Percentiles rank a stretch among this genome's conserved stretches.
Evolutionary conservation across 2,888 invertebrate genomes (phyloP).

Genomic region (Aphidius colemani): DNA sequence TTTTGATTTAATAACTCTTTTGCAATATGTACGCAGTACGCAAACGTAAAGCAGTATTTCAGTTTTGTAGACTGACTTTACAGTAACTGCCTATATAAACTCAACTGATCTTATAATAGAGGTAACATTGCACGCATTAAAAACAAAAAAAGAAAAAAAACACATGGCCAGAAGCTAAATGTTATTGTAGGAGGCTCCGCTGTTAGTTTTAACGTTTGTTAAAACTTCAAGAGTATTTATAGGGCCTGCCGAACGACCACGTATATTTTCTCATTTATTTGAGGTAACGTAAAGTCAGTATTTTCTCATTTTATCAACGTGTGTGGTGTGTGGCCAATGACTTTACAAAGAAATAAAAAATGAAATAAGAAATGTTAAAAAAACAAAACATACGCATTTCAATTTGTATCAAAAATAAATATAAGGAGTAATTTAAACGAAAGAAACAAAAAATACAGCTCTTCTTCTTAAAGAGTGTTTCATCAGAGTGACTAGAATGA

Average conservation of each 20-base stretch:
- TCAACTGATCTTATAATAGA: slow-evolving; percentile 30
- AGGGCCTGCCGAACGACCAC: slow-evolving; percentile 34
- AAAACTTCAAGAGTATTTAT: slow-evolving; percentile 52
- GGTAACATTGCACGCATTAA: neutral
- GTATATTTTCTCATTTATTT: slow-evolving; percentile 8
- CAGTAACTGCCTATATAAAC: slow-evolving; percentile 18
- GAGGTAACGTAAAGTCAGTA: slow-evolving; percentile 1
- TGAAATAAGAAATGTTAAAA: neutral
- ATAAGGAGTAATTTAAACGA: neutral
- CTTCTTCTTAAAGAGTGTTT: neutral
- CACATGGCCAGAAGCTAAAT: slow-evolving; percentile 60
- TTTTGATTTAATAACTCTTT: no score
- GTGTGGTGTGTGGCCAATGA: slow-evolving; percentile 9
- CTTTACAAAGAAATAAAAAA: neutral
- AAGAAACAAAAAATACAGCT: slow-evolving; percentile 7
- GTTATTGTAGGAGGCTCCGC: slow-evolving; percentile 53
- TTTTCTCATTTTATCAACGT: slow-evolving; percentile 8
- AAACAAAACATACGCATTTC: slow-evolving; percentile 9
- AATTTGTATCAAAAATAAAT: slow-evolving; percentile 7
- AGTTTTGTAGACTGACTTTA: slow-evolving; percentile 1
- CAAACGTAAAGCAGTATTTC: slow-evolving; percentile 1
- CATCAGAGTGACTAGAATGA: slow-evolving; percentile 4
- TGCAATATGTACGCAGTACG: neutral
- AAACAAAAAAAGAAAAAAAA: slow-evolving; percentile 33
- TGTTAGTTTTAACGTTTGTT: slow-evolving; percentile 58